Evolutionary conservation across 2,888 invertebrate genomes (phyloP).

Genomic region (Chesias legatella): DNA sequence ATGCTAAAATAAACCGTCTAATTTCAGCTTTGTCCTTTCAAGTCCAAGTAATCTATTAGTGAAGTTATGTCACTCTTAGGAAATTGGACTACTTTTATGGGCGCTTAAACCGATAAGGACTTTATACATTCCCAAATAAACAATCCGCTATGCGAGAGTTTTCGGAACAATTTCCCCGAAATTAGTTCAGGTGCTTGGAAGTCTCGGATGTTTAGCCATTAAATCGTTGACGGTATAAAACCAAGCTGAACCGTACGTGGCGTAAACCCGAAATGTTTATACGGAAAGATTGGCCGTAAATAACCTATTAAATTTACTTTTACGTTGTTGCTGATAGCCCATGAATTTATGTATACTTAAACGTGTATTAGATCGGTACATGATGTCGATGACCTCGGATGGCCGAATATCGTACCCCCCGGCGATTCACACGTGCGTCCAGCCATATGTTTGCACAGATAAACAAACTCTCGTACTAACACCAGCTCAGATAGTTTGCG

Average conservation of each 20-base stretch:
- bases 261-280: conserved; percentile 4
- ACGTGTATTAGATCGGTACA: conserved; percentile 34
- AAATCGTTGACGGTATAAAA: conserved; percentile 13
- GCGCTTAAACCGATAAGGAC: conserved; percentile 35
- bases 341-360: conserved; percentile 24
- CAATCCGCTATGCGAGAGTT: conserved; percentile 27
- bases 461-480: conserved; percentile 19
- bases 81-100: conserved; percentile 37
- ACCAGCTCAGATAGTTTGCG: conserved; percentile 3
- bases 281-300: conserved; percentile 11
- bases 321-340: conserved; percentile 26
- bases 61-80: conserved; percentile 16
- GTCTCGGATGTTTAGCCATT: conserved; percentile 21
- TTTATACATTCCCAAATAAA: conserved; percentile 39
- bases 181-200: conserved; percentile 29
- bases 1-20: no score
- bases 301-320: conserved; percentile 20
- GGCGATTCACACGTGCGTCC: conserved; percentile 45
- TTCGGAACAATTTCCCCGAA: conserved; percentile 19
- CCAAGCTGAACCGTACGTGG: no score
- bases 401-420: conserved; percentile 52
- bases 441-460: conserved; percentile 42
- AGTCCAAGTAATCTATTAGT: neutral
- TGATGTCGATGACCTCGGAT: conserved; percentile 50
- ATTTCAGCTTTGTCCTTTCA: no score